Conservation (phyloP, 2,888 invertebrate genomes). For the Zhuqinia jingwanae region DNA sequence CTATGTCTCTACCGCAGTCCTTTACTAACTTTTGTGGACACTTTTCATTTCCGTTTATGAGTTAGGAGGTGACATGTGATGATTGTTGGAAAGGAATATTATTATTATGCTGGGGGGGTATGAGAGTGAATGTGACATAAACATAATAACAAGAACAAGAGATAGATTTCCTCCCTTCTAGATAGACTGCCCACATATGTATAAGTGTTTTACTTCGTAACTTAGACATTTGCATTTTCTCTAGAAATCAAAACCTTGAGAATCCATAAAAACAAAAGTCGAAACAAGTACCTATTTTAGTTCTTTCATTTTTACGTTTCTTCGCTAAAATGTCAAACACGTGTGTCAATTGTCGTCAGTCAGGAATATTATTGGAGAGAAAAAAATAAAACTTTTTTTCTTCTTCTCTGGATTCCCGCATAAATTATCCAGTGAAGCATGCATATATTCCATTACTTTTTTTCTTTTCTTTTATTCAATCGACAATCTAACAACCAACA, state of each 20-base stretch:
- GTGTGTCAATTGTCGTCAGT: conserved; percentile 32
- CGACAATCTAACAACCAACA: not conserved
- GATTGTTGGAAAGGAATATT: conserved; percentile 4
- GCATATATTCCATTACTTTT: conserved; percentile 43
- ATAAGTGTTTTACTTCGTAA: not conserved
- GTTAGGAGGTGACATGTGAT: conserved; percentile 29
- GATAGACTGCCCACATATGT: too few species aligned
- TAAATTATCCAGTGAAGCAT: conserved; percentile 53
- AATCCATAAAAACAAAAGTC: not conserved
- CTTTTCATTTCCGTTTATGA: conserved; percentile 58
- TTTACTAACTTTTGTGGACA: conserved; percentile 5
- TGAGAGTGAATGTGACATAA: not conserved
- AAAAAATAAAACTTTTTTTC: conserved; percentile 9
- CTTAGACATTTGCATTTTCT: not conserved
- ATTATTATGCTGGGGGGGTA: not conserved
- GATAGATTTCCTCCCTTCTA: not conserved
- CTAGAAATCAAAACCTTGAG: conserved; percentile 19
- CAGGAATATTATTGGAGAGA: conserved; percentile 6
- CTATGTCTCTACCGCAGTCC: not conserved
- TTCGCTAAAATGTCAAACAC: conserved; percentile 64
- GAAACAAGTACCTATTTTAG: too few species aligned
- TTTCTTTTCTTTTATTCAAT: not conserved
- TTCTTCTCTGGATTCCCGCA: conserved; percentile 24
- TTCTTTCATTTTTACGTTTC: not conserved
- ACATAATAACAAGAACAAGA: not conserved